A percentile compares a stretch with the other conserved stretches of the same genome.
phyloP scores from a whole-genome alignment of 2,888 invertebrate species.

The Labia minor region DNA sequence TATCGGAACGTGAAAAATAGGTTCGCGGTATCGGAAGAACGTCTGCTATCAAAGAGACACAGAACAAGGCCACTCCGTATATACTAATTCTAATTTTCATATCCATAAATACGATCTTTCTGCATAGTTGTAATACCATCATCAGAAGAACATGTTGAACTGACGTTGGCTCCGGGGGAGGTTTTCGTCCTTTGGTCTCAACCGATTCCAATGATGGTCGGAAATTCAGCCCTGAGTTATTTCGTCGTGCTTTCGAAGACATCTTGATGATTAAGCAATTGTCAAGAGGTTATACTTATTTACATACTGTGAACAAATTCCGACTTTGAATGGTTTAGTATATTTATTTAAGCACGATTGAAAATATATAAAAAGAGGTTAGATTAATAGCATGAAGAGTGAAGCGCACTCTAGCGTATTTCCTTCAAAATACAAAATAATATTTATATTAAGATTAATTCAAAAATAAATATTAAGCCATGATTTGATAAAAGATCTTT shows the following conservation, averaged over 20 bases:
- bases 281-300: background rate
- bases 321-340: background rate
- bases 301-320: background rate
- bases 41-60: constrained; percentile 76
- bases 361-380: too few relatives aligned
- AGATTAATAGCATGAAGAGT: too few relatives aligned
- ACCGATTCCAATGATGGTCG: constrained; percentile 39
- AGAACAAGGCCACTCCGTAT: constrained; percentile 71
- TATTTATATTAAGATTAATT: too few relatives aligned
- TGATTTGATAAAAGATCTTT: too few relatives aligned
- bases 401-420: too few relatives aligned
- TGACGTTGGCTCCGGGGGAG: constrained; percentile 72
- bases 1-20: constrained; percentile 85
- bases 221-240: constrained; percentile 42
- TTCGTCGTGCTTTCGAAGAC: background rate
- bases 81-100: constrained; percentile 73
- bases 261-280: background rate
- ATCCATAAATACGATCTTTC: constrained; percentile 76
- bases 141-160: constrained; percentile 68
- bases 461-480: too few relatives aligned
- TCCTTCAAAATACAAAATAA: too few relatives aligned
- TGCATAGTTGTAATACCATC: constrained; percentile 76
- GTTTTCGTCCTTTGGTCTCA: constrained; percentile 60
- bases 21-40: constrained; percentile 69
- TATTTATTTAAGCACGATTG: too few relatives aligned